phyloP scores from a whole-genome alignment of 2,797 vertebrate genomes.

The Malurus leucopterus region DNA sequence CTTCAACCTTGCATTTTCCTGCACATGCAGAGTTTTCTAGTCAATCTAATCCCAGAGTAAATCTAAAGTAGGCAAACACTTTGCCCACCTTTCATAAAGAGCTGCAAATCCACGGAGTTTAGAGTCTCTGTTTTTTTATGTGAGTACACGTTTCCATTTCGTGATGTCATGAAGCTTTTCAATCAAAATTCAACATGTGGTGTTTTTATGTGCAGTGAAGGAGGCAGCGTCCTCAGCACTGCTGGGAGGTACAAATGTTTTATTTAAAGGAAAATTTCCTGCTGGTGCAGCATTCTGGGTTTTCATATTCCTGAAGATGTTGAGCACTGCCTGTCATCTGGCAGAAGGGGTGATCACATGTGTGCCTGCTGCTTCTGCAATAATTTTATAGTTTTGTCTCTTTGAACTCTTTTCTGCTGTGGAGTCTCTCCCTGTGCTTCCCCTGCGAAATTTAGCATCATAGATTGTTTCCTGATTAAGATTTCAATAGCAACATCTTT shows the following conservation, averaged over 20 bases:
- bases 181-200: background rate
- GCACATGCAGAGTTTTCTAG: fast-evolving
- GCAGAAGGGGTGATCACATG: fast-evolving
- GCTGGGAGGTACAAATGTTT: background rate
- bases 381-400: background rate
- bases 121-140: background rate
- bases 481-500: background rate
- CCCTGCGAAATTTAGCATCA: background rate
- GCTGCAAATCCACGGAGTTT: background rate
- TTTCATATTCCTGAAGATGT: background rate
- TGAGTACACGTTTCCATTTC: background rate
- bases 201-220: background rate
- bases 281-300: background rate
- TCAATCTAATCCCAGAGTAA: background rate
- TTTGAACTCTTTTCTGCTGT: background rate
- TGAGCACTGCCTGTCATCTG: background rate
- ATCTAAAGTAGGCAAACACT: background rate
- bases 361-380: background rate
- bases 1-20: background rate
- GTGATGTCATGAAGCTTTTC: background rate
- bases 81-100: background rate
- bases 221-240: background rate
- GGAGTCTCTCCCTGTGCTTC: background rate
- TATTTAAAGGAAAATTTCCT: background rate
- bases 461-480: background rate